Base-by-base conservation (phyloP, 2,888 invertebrate species). In the Tricholauxania praeusta region DNA sequence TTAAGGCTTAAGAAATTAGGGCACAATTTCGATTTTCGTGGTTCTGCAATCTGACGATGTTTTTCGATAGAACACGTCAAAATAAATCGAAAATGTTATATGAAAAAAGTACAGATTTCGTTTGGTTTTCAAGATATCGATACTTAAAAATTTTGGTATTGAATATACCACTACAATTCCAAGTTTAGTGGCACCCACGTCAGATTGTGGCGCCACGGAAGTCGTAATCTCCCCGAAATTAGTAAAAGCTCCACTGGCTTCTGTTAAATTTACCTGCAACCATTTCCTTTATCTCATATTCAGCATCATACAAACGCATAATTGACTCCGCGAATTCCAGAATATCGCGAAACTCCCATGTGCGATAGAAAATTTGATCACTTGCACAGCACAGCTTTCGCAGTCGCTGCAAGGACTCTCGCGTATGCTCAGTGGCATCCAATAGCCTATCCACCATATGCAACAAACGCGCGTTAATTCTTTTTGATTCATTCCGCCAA, bases 251-350 rank as follows among this genome's bases (percentile, higher is more conserved):
- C 28, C 28, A 28, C 28, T 0, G 28, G 4, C 28, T 55, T 19
- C 1, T 17, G 0, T 4, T 15, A 15, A 59, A 69, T 62, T 67
- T 62, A 67, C 72, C 72, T 22, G 51, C 47, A 12, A 72, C 72
- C 72, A 72, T 72, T 60, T 67, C 72, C 28, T 72, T 72, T 12
- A 72, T 72, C 53, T 72, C 72, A 32, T 72, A 72, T 60, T 72
- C 72, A 5, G 72, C 72, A 60, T 72, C 72, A 52, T 72, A 72
- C 10, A 72, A 22, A 53, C 53, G 52, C 72, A 72, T 72, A 10
- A 72, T 60, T 12, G 39, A 14, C 55, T 72, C 72, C 12, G 53
- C 62, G 47, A 72, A 72, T 4, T 66, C 62, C 32, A 72, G 22
- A 12, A 72, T 1, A 22, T 72, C 59, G 6, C 52, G 52, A 5